phyloP scores from a whole-genome alignment of 2,888 invertebrate species.

The Drosophila macrospina region DNA sequence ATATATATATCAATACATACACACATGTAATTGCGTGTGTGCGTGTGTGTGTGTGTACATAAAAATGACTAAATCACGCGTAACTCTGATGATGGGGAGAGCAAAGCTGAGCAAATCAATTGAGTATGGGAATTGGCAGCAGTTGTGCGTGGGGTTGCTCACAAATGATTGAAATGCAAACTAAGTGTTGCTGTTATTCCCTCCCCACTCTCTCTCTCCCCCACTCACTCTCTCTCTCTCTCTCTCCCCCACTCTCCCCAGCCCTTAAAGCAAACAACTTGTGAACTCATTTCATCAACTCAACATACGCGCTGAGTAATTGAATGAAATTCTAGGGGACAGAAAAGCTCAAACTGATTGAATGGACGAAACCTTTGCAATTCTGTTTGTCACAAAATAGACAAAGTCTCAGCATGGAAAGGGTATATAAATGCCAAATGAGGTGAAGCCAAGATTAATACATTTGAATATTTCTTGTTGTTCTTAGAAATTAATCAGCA shows the following conservation, averaged over 20 bases:
- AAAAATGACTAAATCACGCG: slow-evolving; percentile 44
- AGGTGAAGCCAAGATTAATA: too few species aligned
- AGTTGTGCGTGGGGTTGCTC: neutral
- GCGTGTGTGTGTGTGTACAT: slow-evolving; percentile 29
- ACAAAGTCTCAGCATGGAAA: too few species aligned
- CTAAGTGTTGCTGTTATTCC: slow-evolving; percentile 17
- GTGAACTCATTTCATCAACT: slow-evolving; percentile 25
- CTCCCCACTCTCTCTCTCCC: neutral
- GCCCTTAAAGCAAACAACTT: slow-evolving; percentile 15
- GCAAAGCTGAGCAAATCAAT: neutral
- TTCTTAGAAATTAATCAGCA: too few species aligned
- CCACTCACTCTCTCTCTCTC: neutral
- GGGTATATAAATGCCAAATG: too few species aligned
- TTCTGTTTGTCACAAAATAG: neutral
- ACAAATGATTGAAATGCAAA: slow-evolving; percentile 31
- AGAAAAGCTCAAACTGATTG: slow-evolving; percentile 9
- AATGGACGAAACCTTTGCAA: neutral
- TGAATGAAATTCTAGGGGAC: slow-evolving; percentile 5
- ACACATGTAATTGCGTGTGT: slow-evolving; percentile 1
- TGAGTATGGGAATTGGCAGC: slow-evolving; percentile 21
- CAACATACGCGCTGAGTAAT: slow-evolving; percentile 20
- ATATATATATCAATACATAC: slow-evolving; percentile 12
- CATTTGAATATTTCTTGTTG: too few species aligned
- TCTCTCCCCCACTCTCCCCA: neutral
- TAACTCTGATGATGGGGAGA: slow-evolving; percentile 14